These are phyloP conservation scores for Acanthococcus lagerstroemiae DNA, from an alignment of 2,888 invertebrate species.

Conservation along the genomic window DNA sequence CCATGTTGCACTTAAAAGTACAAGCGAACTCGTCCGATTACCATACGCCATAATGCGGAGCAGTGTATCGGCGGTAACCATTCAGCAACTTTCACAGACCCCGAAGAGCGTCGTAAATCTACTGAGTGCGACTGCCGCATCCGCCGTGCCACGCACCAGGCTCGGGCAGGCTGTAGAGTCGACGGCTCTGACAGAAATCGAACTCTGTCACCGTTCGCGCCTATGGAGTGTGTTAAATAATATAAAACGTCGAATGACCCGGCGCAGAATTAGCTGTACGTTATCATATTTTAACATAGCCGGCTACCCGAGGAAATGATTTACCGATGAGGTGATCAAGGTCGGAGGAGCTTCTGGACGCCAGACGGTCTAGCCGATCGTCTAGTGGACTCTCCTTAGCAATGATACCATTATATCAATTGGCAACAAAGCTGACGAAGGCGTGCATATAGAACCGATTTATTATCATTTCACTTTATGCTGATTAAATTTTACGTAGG, in stretches of 20 bases:
- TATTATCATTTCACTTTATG: constrained; percentile 28
- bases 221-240: no score
- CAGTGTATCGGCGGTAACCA: not conserved
- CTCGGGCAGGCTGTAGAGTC: no score
- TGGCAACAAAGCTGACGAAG: constrained; percentile 29
- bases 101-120: not conserved
- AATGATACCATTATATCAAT: constrained; percentile 29
- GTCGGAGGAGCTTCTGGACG: constrained; percentile 24
- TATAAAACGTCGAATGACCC: not conserved
- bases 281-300: not conserved
- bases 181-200: no score
- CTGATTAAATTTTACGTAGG: constrained; percentile 30
- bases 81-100: not conserved
- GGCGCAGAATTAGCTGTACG: not conserved
- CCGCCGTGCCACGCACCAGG: not conserved
- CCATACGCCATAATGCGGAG: not conserved
- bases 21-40: no score
- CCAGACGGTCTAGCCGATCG: constrained; percentile 28
- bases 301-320: constrained; percentile 20
- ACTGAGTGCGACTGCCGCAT: not conserved
- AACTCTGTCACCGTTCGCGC: no score
- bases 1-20: no score
- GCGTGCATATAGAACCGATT: constrained; percentile 25
- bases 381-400: constrained; percentile 19
- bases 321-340: constrained; percentile 14